Evolutionary conservation across 92 coral and sea anemone genomes (phyloP).

Genomic region (Phenganax stokvisi): DNA sequence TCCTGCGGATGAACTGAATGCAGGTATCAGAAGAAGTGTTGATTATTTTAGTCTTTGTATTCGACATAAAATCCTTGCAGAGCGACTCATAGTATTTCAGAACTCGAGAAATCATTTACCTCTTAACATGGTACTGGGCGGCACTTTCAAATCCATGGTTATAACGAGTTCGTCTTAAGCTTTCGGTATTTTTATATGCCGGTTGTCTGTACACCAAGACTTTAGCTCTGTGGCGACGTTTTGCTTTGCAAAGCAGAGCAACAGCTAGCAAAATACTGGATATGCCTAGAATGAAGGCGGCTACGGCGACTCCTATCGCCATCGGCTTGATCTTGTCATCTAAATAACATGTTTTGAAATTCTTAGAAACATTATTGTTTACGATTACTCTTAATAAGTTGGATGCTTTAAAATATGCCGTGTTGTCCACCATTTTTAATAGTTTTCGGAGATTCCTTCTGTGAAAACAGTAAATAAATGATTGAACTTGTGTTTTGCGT

Average conservation of each 20-base stretch:
- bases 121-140: slow-evolving; percentile 22
- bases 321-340: slow-evolving; percentile 42
- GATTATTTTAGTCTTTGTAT: too few species aligned
- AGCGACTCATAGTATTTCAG: too few species aligned
- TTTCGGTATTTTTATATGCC: slow-evolving; percentile 11
- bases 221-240: slow-evolving; percentile 35
- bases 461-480: too few species aligned
- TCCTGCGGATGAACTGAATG: too few species aligned
- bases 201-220: slow-evolving; percentile 27
- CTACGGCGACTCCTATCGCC: slow-evolving; percentile 33
- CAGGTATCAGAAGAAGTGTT: too few species aligned
- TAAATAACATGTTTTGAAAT: background rate
- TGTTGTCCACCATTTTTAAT: too few species aligned
- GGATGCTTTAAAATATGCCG: too few species aligned
- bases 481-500: background rate
- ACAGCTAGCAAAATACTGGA: slow-evolving; percentile 18
- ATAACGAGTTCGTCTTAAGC: background rate
- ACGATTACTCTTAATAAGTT: too few species aligned
- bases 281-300: slow-evolving; percentile 28
- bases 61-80: too few species aligned
- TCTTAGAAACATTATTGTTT: too few species aligned
- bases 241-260: slow-evolving; percentile 40
- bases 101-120: slow-evolving; percentile 7
- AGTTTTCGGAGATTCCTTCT: too few species aligned
- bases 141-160: slow-evolving; percentile 36